Percentiles rank a stretch among this genome's conserved stretches.
phyloP scores from a whole-genome alignment of 1,140 invertebrate species.

The Eueides isabella region DNA sequence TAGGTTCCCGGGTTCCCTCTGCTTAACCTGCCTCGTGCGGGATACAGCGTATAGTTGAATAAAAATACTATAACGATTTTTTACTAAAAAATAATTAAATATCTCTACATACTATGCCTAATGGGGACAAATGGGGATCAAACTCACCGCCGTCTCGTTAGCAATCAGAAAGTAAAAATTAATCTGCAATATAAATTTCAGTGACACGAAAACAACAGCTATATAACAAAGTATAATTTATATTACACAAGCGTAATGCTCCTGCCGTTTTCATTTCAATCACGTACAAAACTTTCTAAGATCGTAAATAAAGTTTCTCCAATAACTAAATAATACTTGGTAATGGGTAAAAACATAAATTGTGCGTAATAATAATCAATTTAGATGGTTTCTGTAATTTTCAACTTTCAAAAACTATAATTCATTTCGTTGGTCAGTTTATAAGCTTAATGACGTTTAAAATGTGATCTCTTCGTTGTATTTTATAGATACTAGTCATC shows the following conservation, averaged over 20 bases:
- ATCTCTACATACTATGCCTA: too few relatives aligned
- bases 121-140: too few relatives aligned
- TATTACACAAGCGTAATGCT: conserved; percentile 3
- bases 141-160: too few relatives aligned
- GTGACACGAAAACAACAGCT: neutral
- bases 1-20: too few relatives aligned
- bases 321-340: conserved; percentile 15
- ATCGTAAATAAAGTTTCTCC: conserved; percentile 27
- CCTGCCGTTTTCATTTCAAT: conserved; percentile 25
- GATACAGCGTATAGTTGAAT: too few relatives aligned
- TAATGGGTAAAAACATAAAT: conserved; percentile 14
- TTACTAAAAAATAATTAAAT: too few relatives aligned
- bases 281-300: conserved; percentile 33
- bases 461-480: neutral
- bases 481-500: too few relatives aligned
- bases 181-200: neutral
- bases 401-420: conserved; percentile 12
- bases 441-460: neutral
- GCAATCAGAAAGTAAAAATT: too few relatives aligned
- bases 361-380: conserved; percentile 2
- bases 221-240: conserved; percentile 6
- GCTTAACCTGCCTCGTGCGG: too few relatives aligned
- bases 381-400: conserved; percentile 9
- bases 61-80: too few relatives aligned
- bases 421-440: neutral